phyloP scores from a whole-genome alignment of 2,888 invertebrate species.

The Andrena fulva region DNA sequence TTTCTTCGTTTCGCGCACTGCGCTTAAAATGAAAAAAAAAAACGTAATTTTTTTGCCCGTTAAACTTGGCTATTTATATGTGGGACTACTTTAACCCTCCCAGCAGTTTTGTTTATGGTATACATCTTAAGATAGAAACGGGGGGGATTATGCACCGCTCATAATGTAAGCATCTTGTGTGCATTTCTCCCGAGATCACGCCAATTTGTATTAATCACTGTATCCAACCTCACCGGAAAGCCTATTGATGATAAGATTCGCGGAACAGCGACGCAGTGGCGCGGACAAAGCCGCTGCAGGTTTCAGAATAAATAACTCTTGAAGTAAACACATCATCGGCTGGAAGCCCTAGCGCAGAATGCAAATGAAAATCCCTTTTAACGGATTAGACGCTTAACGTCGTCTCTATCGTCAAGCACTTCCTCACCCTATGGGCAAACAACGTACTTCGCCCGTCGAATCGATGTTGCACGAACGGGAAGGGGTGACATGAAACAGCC shows the following conservation, averaged over 20 bases:
- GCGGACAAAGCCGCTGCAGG: background rate
- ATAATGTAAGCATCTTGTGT: background rate
- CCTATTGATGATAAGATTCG: background rate
- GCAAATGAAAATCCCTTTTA: conserved; percentile 46
- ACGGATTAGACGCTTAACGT: conserved; percentile 37
- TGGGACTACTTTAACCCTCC: background rate
- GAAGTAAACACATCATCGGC: conserved; percentile 20
- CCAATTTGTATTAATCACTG: background rate
- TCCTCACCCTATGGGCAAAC: conserved; percentile 9
- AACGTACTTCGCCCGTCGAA: background rate
- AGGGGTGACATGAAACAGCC: background rate
- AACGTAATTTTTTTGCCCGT: background rate
- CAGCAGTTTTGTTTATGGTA: background rate
- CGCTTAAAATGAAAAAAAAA: background rate
- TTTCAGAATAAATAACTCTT: conserved; percentile 8
- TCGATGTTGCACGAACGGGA: conserved; percentile 18
- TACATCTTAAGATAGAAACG: background rate
- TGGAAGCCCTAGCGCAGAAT: conserved; percentile 30
- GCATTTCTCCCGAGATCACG: background rate
- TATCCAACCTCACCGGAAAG: background rate
- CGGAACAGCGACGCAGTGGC: too few relatives aligned
- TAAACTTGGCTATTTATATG: conserved; percentile 1
- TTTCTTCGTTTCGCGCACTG: background rate
- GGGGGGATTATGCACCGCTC: background rate
- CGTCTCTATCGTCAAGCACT: conserved; percentile 15